phyloP scores from a whole-genome alignment of 1,140 invertebrate species.

The Papilio aristodemus region DNA sequence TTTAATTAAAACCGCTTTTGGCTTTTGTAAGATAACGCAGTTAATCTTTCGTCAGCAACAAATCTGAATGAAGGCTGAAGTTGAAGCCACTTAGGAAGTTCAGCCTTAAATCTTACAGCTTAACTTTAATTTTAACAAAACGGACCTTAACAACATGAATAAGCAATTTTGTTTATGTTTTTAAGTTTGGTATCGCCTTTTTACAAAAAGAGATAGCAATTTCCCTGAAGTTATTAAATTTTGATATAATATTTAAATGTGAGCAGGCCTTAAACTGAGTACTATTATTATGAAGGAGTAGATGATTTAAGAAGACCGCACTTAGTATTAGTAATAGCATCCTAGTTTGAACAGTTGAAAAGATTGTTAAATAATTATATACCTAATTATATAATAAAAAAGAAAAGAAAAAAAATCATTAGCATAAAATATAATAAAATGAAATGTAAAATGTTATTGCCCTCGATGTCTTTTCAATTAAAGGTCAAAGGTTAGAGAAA shows the following conservation, averaged over 20 bases:
- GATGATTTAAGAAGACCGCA: too few relatives aligned
- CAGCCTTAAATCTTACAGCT: neutral
- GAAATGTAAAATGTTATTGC: neutral
- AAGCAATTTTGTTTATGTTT: neutral
- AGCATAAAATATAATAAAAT: too few relatives aligned
- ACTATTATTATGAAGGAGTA: too few relatives aligned
- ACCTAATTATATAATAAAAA: too few relatives aligned
- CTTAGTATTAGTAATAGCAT: too few relatives aligned
- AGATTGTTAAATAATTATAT: too few relatives aligned
- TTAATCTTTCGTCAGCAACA: conserved; percentile 18
- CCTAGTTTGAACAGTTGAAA: too few relatives aligned
- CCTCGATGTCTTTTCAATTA: neutral
- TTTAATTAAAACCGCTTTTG: conserved; percentile 20
- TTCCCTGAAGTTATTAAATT: too few relatives aligned
- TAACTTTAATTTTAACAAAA: neutral
- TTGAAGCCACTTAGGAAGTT: conserved; percentile 15
- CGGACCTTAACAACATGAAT: conserved; percentile 2
- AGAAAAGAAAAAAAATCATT: too few relatives aligned
- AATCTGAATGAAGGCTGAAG: conserved; percentile 12
- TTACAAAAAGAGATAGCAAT: too few relatives aligned
- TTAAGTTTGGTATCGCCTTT: neutral
- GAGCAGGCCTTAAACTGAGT: too few relatives aligned
- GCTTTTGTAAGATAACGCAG: conserved; percentile 18
- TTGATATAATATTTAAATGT: too few relatives aligned
- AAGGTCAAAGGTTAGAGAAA: neutral